Evolutionary conservation across 1,140 invertebrate genomes (phyloP).

Genomic region (Trichonephila inaurata): DNA sequence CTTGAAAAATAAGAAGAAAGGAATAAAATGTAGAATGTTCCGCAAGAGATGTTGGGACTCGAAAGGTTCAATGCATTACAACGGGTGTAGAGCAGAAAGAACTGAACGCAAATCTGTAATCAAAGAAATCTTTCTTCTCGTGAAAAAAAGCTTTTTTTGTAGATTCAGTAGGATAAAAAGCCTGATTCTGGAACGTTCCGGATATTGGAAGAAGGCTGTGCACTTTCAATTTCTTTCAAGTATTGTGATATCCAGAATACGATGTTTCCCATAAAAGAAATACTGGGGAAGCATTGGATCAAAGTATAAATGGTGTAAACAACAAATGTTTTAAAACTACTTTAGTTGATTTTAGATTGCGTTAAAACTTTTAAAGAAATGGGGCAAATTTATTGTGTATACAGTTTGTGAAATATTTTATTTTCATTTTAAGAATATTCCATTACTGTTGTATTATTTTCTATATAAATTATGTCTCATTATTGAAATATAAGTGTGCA

Average conservation of each 20-base stretch:
- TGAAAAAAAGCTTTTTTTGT: neutral
- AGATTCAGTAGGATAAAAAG: conserved; percentile 3
- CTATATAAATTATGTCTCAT: too few species aligned
- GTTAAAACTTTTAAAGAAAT: too few species aligned
- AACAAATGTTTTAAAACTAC: neutral
- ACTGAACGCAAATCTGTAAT: conserved; percentile 27
- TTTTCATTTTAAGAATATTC: too few species aligned
- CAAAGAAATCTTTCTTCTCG: conserved; percentile 1
- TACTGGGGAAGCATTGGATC: neutral
- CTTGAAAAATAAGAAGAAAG: neutral
- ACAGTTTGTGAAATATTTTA: too few species aligned
- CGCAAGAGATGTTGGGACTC: neutral
- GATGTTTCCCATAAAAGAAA: neutral
- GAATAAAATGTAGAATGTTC: neutral
- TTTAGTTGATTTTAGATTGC: too few species aligned
- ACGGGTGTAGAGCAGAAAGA: neutral
- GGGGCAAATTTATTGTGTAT: too few species aligned
- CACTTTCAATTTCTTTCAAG: conserved; percentile 34
- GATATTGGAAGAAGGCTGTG: conserved; percentile 10
- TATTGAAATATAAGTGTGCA: too few species aligned
- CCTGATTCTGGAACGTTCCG: neutral
- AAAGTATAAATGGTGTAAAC: neutral
- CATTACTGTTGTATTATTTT: too few species aligned
- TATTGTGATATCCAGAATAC: neutral
- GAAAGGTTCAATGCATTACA: neutral